Conservation (phyloP, 1,140 invertebrate genomes). For the Panagrolaimus sp. region DNA sequence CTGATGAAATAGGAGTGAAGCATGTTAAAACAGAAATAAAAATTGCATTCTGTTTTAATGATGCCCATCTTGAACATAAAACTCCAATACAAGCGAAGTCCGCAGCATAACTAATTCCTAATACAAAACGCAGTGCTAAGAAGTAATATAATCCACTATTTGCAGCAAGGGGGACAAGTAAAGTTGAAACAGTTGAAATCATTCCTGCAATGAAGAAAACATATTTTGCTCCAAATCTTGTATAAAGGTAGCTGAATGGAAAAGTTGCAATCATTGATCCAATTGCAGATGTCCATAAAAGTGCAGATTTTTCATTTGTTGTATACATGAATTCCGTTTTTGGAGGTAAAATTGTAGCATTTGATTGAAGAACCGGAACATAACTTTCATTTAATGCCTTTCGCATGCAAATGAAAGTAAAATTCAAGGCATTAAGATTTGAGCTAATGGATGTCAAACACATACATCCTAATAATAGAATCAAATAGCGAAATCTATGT, state of each 20-base stretch:
- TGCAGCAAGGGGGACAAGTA: constrained; percentile 30
- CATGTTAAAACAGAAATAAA: constrained; percentile 35
- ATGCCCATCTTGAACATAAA: constrained; percentile 31
- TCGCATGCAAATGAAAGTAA: constrained; percentile 23
- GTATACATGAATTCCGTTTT: constrained; percentile 15
- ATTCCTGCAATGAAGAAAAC: constrained; percentile 36
- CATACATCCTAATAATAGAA: constrained; percentile 15
- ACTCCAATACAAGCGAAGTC: constrained; percentile 39
- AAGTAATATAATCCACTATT: too few relatives aligned
- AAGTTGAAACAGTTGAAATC: constrained; percentile 31
- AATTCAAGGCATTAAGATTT: constrained; percentile 32
- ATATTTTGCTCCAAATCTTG: constrained; percentile 31
- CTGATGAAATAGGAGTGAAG: constrained; percentile 27
- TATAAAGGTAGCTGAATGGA: constrained; percentile 37
- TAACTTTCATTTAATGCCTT: not conserved
- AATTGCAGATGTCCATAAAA: constrained; percentile 32
- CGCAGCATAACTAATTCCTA: constrained; percentile 10
- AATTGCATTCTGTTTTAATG: constrained; percentile 29
- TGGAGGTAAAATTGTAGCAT: not conserved
- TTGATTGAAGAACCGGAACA: not conserved
- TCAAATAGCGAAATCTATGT: constrained; percentile 20
- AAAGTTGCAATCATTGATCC: constrained; percentile 36
- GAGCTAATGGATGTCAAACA: constrained; percentile 24
- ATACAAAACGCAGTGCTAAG: not conserved
- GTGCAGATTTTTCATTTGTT: constrained; percentile 18